Evolutionary conservation across 2,888 invertebrate genomes (phyloP).

Genomic region (Dicycla oo): DNA sequence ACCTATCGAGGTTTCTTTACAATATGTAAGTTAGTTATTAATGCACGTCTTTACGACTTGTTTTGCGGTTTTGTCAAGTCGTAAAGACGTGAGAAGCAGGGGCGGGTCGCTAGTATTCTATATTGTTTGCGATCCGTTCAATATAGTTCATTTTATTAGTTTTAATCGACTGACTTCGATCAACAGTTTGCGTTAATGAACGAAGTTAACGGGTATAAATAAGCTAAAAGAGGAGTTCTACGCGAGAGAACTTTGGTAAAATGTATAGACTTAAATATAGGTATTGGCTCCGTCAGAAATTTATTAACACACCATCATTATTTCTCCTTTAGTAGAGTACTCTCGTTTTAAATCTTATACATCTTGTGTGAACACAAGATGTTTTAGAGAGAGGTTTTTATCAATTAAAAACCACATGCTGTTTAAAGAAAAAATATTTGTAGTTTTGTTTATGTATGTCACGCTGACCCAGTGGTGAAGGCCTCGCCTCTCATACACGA

Average conservation of each 20-base stretch:
- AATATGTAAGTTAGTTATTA: too few species aligned
- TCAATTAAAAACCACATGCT: too few species aligned
- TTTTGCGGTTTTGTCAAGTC: not conserved
- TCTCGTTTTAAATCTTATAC: not conserved
- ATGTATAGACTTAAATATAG: constrained; percentile 32
- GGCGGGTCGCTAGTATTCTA: not conserved
- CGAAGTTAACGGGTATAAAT: constrained; percentile 46
- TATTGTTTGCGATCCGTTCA: constrained; percentile 28
- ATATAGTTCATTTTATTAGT: constrained; percentile 46
- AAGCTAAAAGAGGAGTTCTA: constrained; percentile 23
- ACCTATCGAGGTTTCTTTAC: too few species aligned
- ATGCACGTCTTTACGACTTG: too few species aligned
- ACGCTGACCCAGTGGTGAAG: too few species aligned
- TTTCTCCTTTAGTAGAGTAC: not conserved
- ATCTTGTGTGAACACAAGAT: too few species aligned
- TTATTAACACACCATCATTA: not conserved
- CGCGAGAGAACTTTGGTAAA: constrained; percentile 29
- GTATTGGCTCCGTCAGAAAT: constrained; percentile 5
- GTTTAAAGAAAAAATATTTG: too few species aligned
- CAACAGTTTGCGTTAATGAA: constrained; percentile 53
- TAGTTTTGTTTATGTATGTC: too few species aligned
- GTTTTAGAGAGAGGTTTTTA: too few species aligned
- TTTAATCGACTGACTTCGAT: constrained; percentile 53
- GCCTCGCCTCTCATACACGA: too few species aligned
- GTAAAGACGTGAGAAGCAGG: not conserved